These are phyloP conservation scores for Ormia ochracea DNA, from an alignment of 2,888 invertebrate species.

Conservation along the genomic window DNA sequence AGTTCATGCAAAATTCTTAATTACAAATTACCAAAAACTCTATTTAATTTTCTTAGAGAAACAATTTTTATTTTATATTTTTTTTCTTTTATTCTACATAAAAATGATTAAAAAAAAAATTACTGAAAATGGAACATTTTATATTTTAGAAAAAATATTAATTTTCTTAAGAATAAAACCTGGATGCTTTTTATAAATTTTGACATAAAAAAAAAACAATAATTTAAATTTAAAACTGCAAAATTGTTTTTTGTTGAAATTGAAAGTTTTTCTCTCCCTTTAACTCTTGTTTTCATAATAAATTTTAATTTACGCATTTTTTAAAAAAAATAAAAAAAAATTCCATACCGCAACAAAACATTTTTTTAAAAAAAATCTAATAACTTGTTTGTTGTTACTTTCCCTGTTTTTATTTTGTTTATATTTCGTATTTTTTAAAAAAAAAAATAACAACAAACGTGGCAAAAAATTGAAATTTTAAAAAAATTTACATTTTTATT, in stretches of 20 bases:
- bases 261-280: conserved; percentile 7
- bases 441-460: conserved; percentile 40
- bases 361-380: conserved; percentile 58
- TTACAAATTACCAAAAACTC: background rate
- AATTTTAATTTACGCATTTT: background rate
- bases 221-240: background rate
- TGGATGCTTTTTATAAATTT: conserved; percentile 49
- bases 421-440: conserved; percentile 54
- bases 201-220: conserved; percentile 23
- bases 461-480: background rate
- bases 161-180: conserved; percentile 28
- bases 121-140: conserved; percentile 60
- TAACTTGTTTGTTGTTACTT: conserved; percentile 64
- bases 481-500: conserved; percentile 20
- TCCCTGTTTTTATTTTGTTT: conserved; percentile 56
- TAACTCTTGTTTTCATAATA: background rate
- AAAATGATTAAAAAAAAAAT: conserved; percentile 9
- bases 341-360: background rate
- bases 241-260: conserved; percentile 8
- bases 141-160: conserved; percentile 45
- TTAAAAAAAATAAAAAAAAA: too few species aligned
- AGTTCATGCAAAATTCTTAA: conserved; percentile 76
- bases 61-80: background rate
- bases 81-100: conserved; percentile 2
- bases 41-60: conserved; percentile 3